Conservation (phyloP, 2,113 vertebrate genomes). For the Fregata magnificens region DNA sequence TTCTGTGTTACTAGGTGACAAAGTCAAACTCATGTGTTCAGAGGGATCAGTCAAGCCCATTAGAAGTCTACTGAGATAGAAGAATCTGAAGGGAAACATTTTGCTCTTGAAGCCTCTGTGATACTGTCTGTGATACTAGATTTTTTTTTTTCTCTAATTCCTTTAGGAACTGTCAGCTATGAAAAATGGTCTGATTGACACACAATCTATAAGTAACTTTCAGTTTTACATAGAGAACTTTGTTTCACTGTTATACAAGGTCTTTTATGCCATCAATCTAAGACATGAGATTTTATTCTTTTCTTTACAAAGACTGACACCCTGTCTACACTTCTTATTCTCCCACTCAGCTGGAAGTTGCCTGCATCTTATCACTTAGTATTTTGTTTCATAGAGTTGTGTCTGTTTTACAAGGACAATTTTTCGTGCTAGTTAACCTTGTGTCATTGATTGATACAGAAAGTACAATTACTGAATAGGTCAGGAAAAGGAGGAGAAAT, state of each 20-base stretch:
- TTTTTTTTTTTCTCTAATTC: not conserved
- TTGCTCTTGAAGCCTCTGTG: not conserved
- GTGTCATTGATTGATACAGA: not conserved
- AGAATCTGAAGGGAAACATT: not conserved
- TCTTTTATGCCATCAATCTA: slow-evolving; percentile 17
- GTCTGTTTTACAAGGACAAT: not conserved
- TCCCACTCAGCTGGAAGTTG: slow-evolving; percentile 1
- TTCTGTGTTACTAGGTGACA: not conserved
- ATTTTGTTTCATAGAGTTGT: not conserved
- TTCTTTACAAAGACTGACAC: slow-evolving; percentile 6
- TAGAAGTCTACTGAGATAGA: not conserved
- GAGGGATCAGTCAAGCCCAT: not conserved
- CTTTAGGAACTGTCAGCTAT: slow-evolving; percentile 15
- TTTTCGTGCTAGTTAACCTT: not conserved
- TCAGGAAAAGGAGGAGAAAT: not conserved
- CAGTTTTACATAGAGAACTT: slow-evolving; percentile 25
- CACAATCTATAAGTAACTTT: slow-evolving; percentile 4
- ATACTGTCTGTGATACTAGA: not conserved
- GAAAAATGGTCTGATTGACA: slow-evolving; percentile 36
- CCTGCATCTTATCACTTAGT: not conserved
- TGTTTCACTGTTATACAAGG: slow-evolving; percentile 28
- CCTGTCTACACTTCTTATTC: not conserved
- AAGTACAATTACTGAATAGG: not conserved
- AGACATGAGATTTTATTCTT: slow-evolving; percentile 10
- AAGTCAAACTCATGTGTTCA: not conserved